Conservation (phyloP, 2,113 vertebrate species). For the Phalacrocorax brasilianus region DNA sequence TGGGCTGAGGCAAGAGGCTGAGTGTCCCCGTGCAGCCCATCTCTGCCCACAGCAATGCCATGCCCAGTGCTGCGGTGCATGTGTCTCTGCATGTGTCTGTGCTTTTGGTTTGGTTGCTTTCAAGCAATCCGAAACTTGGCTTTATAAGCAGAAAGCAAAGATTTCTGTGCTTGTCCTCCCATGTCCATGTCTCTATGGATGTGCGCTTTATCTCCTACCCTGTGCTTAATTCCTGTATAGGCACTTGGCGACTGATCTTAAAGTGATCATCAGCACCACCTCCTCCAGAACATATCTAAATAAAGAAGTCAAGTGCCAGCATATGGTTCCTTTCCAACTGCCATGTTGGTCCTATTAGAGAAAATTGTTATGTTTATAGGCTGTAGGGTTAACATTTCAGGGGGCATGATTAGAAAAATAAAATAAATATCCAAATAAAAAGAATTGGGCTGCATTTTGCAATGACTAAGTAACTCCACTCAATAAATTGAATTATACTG, state of each 20-base stretch:
- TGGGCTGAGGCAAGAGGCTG: background rate
- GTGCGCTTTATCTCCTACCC: background rate
- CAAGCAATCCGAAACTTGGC: background rate
- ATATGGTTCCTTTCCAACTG: slow-evolving; percentile 15
- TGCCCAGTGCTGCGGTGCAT: rapidly evolving
- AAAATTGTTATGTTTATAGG: slow-evolving; percentile 2
- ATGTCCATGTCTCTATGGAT: background rate
- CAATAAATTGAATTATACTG: background rate
- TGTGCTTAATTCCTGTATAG: background rate
- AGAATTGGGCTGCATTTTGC: background rate
- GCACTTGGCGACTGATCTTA: background rate
- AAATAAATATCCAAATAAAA: background rate
- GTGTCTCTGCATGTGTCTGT: no score
- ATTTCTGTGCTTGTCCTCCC: background rate
- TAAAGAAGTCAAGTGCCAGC: background rate
- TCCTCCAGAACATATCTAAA: slow-evolving; percentile 26
- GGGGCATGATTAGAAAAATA: background rate
- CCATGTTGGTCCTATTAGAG: background rate
- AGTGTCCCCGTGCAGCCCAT: background rate
- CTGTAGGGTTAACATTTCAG: background rate
- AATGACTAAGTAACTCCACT: background rate
- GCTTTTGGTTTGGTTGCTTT: background rate
- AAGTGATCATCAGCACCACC: slow-evolving; percentile 12
- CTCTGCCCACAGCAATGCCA: rapidly evolving
- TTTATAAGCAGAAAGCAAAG: background rate